Conservation (phyloP, 2,797 vertebrate genomes). For the Melopsittacus undulatus region DNA sequence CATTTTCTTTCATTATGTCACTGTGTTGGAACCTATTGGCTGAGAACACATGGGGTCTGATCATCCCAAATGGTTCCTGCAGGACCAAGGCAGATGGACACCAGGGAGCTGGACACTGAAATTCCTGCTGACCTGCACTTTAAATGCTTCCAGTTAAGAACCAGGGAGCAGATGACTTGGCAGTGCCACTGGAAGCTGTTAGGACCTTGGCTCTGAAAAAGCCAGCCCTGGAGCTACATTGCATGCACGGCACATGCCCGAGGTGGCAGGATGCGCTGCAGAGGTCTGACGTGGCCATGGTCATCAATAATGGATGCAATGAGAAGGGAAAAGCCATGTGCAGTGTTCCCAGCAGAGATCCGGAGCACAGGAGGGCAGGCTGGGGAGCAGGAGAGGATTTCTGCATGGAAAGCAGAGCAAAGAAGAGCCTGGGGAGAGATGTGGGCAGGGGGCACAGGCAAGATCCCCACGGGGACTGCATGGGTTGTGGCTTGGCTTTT, state of each 20-base stretch:
- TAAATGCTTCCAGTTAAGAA: not conserved
- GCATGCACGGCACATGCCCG: not conserved
- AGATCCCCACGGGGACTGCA: not conserved
- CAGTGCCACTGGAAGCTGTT: not conserved
- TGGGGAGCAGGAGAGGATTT: not conserved
- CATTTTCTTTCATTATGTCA: not conserved
- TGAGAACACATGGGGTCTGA: accelerated
- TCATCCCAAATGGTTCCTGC: not conserved
- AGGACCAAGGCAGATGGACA: not conserved
- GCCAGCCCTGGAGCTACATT: not conserved
- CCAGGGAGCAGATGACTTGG: not conserved
- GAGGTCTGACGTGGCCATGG: accelerated
- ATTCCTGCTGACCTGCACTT: not conserved
- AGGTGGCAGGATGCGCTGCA: not conserved
- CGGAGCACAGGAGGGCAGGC: too few relatives aligned
- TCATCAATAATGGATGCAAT: not conserved
- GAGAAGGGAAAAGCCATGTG: not conserved
- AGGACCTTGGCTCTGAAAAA: not conserved
- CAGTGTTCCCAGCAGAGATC: not conserved
- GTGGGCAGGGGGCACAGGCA: not conserved
- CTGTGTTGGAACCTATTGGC: not conserved
- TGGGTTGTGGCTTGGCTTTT: not conserved
- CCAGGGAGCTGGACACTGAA: not conserved
- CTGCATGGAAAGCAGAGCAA: not conserved
- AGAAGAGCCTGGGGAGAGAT: not conserved